Percentiles rank a stretch among this genome's conserved stretches.
These are phyloP conservation scores for Apteryx owenii DNA, from an alignment of 2,113 vertebrate genomes.

Conservation along the genomic window DNA sequence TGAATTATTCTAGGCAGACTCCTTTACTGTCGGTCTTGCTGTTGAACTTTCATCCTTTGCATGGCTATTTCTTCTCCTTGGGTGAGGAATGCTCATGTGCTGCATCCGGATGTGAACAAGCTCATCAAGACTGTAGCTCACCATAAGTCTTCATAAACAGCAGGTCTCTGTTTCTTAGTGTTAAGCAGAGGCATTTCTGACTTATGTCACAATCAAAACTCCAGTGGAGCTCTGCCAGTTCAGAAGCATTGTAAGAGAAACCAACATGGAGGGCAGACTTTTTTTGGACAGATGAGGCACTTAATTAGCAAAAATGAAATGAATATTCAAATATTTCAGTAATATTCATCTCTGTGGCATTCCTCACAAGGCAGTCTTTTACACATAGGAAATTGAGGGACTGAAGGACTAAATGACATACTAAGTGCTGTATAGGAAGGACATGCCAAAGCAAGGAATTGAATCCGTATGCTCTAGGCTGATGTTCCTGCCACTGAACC, in stretches of 20 bases:
- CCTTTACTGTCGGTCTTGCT: not conserved
- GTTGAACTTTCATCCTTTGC: not conserved
- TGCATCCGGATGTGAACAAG: not conserved
- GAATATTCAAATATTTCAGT: not conserved
- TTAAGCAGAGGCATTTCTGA: not conserved
- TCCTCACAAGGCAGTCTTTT: not conserved
- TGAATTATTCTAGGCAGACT: not conserved
- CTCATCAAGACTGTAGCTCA: not conserved
- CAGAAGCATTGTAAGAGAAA: not conserved
- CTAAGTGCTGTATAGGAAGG: not conserved
- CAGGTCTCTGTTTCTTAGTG: not conserved
- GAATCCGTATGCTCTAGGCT: not conserved
- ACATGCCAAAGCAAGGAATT: not conserved
- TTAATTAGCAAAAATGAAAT: not conserved
- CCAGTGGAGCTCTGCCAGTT: not conserved
- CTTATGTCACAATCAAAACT: not conserved
- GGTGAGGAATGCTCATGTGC: not conserved
- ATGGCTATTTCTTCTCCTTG: rapidly evolving
- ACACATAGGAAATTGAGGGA: rapidly evolving
- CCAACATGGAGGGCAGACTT: not conserved
- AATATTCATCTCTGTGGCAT: not conserved
- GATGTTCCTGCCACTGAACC: not conserved
- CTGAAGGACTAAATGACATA: not conserved
- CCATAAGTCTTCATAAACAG: not conserved
- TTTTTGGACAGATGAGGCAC: not conserved